Evolutionary conservation across 1,140 invertebrate genomes (phyloP).

Genomic region (Nasonia giraulti): DNA sequence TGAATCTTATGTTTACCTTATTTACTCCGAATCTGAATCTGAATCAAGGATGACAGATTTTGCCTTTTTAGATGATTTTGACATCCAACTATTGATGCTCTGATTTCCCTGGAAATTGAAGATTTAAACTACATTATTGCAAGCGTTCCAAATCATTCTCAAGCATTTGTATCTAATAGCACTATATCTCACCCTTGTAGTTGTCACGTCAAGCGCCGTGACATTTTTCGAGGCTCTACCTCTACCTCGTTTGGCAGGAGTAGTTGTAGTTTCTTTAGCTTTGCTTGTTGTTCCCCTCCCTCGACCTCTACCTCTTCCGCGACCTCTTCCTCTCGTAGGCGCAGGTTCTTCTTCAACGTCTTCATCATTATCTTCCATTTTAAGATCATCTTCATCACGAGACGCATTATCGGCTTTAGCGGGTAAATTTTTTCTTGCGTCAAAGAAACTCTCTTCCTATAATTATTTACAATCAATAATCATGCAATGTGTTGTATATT

Average conservation of each 20-base stretch:
- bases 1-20: background rate
- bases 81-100: background rate
- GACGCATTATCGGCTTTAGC: conserved; percentile 9
- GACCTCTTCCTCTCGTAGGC: conserved; percentile 53
- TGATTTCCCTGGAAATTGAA: background rate
- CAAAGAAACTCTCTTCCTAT: conserved; percentile 47
- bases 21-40: conserved; percentile 36
- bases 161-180: background rate
- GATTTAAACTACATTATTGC: background rate
- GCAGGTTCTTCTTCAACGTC: conserved; percentile 24
- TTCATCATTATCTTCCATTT: background rate
- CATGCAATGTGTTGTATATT: background rate
- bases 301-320: conserved; percentile 53
- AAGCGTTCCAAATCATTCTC: too few species aligned
- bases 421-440: conserved; percentile 43
- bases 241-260: conserved; percentile 14
- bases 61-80: background rate
- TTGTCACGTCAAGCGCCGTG: conserved; percentile 9
- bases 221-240: conserved; percentile 26
- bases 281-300: conserved; percentile 21
- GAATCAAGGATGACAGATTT: conserved; percentile 5
- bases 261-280: conserved; percentile 3
- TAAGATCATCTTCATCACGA: background rate
- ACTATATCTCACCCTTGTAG: background rate
- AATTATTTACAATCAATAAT: conserved; percentile 33